Base-by-base conservation (phyloP, 1,140 invertebrate genomes). In the Hesperophylax magnus region DNA sequence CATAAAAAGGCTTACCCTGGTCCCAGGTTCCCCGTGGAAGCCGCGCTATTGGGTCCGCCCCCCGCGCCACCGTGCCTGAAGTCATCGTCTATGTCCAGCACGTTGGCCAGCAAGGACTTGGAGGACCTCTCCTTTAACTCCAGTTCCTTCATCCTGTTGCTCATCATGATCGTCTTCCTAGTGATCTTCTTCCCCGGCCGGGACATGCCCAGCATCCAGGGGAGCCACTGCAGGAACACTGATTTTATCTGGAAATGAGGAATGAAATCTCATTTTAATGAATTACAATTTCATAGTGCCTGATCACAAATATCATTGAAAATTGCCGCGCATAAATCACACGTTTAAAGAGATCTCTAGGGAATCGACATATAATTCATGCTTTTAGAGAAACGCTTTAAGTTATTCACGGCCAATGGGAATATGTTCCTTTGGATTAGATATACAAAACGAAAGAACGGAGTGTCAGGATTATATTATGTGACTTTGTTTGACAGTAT, bases 141-240 rank as follows among this genome's bases (percentile, higher is more conserved):
- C 85, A 98, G 89, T 86, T 98, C 96, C 84, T 96, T 94, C 94
- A 97, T 96, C 84, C 95, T 92, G 89, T 95, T 96, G 86, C 93
- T 94, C 93, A 95, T 93, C 89, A 95, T 92, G 85, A 98, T 96
- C 79, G 94, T 96, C 90, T 97, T 97, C 80, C 95, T 91, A 61
- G 96, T 97, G 86, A 98, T 97, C 88, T 98, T 97, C 91, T 96
- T 96, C 53, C 97, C 96, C 24, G 98, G 98, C 85, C 98, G 93
- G 86, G 94, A 94, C 97, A 99, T 98, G 69, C 97, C 92, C 81
- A 99, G 91, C 72, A 98, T 93, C 95, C 96, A 98, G 65, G 98
- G 98, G 86, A 99, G 91, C 97, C 98, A 99, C 92, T 98, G 96
- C 83, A 99, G 93, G 88, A 99, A 96, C 85, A 98, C 91, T 82